phyloP scores from a whole-genome alignment of 2,888 invertebrate species.

The Loripinus fragilis region DNA sequence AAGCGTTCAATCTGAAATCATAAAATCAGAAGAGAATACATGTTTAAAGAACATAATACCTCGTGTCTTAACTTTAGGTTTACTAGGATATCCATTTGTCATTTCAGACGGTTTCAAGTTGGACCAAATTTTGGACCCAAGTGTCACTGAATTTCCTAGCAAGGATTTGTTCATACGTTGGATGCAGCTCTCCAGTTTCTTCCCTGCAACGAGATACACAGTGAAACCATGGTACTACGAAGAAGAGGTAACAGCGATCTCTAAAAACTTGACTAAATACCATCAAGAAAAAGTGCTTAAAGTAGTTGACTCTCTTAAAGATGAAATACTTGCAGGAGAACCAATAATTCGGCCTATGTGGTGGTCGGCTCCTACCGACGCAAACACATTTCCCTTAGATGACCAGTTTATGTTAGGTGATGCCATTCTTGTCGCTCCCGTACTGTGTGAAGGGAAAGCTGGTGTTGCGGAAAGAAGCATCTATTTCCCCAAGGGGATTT shows the following conservation, averaged over 20 bases:
- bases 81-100: conserved; percentile 94
- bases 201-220: conserved; percentile 95
- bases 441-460: conserved; percentile 64
- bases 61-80: conserved; percentile 86
- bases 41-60: conserved; percentile 91
- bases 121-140: conserved; percentile 78
- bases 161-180: conserved; percentile 88
- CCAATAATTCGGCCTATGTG: conserved; percentile 76
- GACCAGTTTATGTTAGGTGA: conserved; percentile 77
- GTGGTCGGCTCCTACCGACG: conserved; percentile 71
- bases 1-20: conserved; percentile 91
- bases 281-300: conserved; percentile 86
- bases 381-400: conserved; percentile 59
- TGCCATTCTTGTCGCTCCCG: conserved; percentile 74
- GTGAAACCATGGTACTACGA: conserved; percentile 94
- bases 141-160: conserved; percentile 57
- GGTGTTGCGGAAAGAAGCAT: conserved; percentile 67
- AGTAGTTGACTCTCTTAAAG: conserved; percentile 90
- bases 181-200: conserved; percentile 93
- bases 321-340: conserved; percentile 86
- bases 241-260: conserved; percentile 83
- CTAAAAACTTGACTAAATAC: conserved; percentile 50
- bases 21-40: conserved; percentile 90
- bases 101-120: conserved; percentile 92
- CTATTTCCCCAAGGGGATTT: conserved; percentile 85